Base-by-base conservation (phyloP, 2,888 invertebrate genomes). In the Apotomis turbidana region DNA sequence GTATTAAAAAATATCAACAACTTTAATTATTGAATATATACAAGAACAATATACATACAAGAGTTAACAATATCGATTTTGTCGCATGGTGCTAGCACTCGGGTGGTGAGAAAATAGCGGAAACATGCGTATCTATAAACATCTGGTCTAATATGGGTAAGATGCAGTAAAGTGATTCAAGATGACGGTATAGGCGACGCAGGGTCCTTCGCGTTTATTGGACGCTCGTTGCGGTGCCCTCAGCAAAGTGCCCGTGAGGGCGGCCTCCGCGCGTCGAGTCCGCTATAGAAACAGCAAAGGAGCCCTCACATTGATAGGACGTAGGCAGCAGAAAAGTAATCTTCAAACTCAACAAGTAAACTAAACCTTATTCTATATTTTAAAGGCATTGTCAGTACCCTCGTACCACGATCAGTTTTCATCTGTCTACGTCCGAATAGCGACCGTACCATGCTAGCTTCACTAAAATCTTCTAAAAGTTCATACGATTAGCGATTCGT, bases 1-100 rank as follows among this genome's bases (percentile, higher is more conserved):
- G 77, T 80, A 59, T 74, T 64, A 60, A 78, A 88, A 90, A 92
- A 92, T 93, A 92, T 92, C 93, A 93, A 93, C 93, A 93, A 92
- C 89, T 92, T 91, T 92, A 91, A 88, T 93, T 85, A 90, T 91
- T 88, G 88, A 88, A 90, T 92, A 92, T 92, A 92, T 91, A 93
- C 92, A 92, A 87, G 91, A 91, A 91, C 89, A 91, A 89, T 82
- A 85, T 88, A 88, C 84, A 87, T 86, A 87, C 85, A 86, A 83
- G 84, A 85, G 85, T 85, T 85, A 90, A 90, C 88, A 90, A 82
- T 79, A 80, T 76, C 76, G 76, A 70, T 70, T 61, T 52, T 58
- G 71, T 79, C 80, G 79, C 76, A 74, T 79, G 77, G 77, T 78
- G 81, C 80, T 75, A 74, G 75, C 78, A 76, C 74, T 75, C 76